Conservation (phyloP, 1,140 invertebrate genomes). For the Rhopalosiphum maidis region DNA sequence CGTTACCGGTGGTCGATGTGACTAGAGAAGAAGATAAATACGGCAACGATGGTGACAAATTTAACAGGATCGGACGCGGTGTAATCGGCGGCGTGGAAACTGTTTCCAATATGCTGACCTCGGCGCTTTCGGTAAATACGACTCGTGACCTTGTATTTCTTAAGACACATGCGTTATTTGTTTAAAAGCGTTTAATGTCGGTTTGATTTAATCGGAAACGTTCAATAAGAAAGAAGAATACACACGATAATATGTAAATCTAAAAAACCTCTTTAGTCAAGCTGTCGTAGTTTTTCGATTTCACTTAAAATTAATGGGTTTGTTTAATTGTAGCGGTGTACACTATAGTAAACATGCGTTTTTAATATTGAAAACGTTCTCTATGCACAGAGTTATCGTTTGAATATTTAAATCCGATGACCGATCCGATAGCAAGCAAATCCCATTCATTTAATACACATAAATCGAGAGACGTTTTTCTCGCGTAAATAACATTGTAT, state of each 20-base stretch:
- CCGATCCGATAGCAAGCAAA: not conserved
- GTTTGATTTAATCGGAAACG: not conserved
- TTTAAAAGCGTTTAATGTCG: not conserved
- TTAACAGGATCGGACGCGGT: constrained; percentile 66
- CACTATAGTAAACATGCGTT: not conserved
- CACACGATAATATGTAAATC: not conserved
- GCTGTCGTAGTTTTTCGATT: not conserved
- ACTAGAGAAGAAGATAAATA: constrained; percentile 75
- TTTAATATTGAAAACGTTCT: not conserved
- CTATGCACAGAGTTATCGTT: not conserved
- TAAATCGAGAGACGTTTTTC: not conserved
- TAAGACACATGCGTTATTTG: not conserved
- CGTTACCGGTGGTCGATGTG: constrained; percentile 73
- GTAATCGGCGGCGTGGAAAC: constrained; percentile 69
- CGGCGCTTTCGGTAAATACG: constrained; percentile 65
- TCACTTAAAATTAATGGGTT: not conserved
- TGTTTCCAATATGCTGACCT: constrained; percentile 69
- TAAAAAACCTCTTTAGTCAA: not conserved
- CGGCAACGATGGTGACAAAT: constrained; percentile 72
- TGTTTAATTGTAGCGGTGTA: not conserved
- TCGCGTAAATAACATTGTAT: not conserved
- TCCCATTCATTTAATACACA: not conserved
- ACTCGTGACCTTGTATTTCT: not conserved
- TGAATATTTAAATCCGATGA: not conserved
- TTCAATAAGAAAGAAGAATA: not conserved